Percentiles rank a stretch among this genome's conserved stretches.
Evolutionary conservation across 1,140 invertebrate species (phyloP).

Genomic region (Lasioglossum albipes): DNA sequence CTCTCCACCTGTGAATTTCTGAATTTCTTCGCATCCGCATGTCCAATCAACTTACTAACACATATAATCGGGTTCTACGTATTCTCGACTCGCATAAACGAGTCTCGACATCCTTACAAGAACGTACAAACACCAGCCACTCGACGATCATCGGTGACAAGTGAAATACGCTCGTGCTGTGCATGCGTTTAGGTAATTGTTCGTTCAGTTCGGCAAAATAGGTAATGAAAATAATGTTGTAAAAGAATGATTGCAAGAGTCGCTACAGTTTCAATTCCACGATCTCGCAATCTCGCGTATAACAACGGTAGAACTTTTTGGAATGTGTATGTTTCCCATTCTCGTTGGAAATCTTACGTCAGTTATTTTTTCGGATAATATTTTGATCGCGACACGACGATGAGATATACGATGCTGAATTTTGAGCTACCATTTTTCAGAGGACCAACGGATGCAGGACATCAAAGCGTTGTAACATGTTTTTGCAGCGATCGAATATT

Average conservation of each 20-base stretch:
- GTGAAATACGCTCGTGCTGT: not conserved
- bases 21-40: no score
- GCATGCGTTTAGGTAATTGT: slow-evolving; percentile 29
- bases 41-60: not conserved
- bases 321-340: no score
- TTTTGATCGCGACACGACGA: not conserved
- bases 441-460: not conserved
- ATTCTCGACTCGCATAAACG: not conserved
- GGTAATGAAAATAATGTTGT: not conserved
- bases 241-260: no score
- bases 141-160: slow-evolving; percentile 1
- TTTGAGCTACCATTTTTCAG: slow-evolving; percentile 26
- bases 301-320: no score
- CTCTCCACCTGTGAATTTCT: no score
- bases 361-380: no score
- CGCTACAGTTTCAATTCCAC: not conserved
- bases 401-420: not conserved
- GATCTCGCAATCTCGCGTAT: not conserved
- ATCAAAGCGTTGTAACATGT: not conserved
- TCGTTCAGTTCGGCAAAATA: not conserved
- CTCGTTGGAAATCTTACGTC: no score
- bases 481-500: slow-evolving; percentile 9
- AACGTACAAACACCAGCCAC: not conserved
- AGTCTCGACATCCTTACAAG: not conserved
- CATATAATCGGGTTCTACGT: not conserved